phyloP scores from a whole-genome alignment of 1,140 invertebrate genomes.

The Calosoma granatense region DNA sequence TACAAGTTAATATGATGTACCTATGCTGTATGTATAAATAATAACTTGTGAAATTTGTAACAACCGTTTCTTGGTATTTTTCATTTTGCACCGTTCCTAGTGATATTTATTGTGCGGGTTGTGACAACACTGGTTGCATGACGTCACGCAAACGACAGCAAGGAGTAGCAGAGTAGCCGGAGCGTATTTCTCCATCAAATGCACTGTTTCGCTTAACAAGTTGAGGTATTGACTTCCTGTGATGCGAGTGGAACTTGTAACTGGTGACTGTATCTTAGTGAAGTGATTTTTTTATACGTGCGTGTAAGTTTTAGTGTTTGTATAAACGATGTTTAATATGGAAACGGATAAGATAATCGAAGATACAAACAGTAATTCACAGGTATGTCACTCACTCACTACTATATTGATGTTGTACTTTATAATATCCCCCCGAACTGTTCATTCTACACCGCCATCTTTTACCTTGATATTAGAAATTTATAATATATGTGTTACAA shows the following conservation, averaged over 20 bases:
- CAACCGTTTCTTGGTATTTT: no score
- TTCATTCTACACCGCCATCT: constrained; percentile 29
- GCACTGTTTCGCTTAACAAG: not conserved
- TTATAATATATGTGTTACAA: not conserved
- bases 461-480: constrained; percentile 19
- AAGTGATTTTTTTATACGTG: constrained; percentile 10
- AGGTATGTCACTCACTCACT: constrained; percentile 37
- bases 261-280: constrained; percentile 21
- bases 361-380: constrained; percentile 45
- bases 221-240: constrained; percentile 25
- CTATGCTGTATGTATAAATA: no score
- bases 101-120: not conserved
- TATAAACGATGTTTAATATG: constrained; percentile 47
- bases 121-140: not conserved
- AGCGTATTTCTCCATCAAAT: not conserved
- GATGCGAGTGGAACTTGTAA: constrained; percentile 20
- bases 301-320: constrained; percentile 16
- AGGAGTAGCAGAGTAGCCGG: not conserved
- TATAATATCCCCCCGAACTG: constrained; percentile 14
- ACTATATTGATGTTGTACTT: constrained; percentile 7
- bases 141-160: not conserved
- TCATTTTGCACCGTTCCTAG: no score
- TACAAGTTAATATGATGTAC: no score
- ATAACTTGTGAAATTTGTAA: no score
- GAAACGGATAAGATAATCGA: constrained; percentile 55